Conservation (phyloP, 2,888 invertebrate genomes). For the Parochlus steinenii region DNA sequence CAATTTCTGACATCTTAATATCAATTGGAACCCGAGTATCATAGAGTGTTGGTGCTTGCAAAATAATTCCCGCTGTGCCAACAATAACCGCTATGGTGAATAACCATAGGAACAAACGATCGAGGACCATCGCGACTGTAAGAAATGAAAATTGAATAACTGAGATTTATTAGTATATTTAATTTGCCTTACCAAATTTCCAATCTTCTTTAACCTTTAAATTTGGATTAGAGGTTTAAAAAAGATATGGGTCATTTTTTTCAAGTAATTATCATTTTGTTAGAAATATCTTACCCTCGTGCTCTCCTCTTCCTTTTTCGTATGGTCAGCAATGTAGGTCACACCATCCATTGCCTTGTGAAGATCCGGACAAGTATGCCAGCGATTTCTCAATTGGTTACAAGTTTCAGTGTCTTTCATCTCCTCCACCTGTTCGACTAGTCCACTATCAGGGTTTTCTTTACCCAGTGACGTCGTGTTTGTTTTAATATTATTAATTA, state of each 20-base stretch:
- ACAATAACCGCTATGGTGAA: slow-evolving; percentile 90
- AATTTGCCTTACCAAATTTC: slow-evolving; percentile 53
- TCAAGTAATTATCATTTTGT: neutral
- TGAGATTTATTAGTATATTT: neutral
- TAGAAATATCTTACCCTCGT: slow-evolving; percentile 48
- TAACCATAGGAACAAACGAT: slow-evolving; percentile 92
- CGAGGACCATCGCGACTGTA: slow-evolving; percentile 97
- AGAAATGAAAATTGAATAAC: no score
- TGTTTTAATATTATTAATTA: slow-evolving; percentile 12
- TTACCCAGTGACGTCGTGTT: slow-evolving; percentile 6
- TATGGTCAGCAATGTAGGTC: slow-evolving; percentile 83
- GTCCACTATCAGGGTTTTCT: slow-evolving; percentile 6
- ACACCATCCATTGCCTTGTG: slow-evolving; percentile 90
- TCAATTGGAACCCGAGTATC: slow-evolving; percentile 80
- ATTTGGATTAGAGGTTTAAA: neutral
- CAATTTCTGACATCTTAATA: slow-evolving; percentile 76
- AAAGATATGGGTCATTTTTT: neutral
- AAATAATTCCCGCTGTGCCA: slow-evolving; percentile 84
- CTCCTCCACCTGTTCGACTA: slow-evolving; percentile 23
- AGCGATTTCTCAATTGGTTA: slow-evolving; percentile 53
- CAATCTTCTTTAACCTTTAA: slow-evolving; percentile 95
- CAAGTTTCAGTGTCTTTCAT: slow-evolving; percentile 39
- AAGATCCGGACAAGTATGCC: slow-evolving; percentile 83
- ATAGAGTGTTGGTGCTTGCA: slow-evolving; percentile 88
- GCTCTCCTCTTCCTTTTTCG: slow-evolving; percentile 79